A percentile compares a stretch with the other conserved stretches of the same genome.
These are phyloP conservation scores for Porites divaricata DNA, from an alignment of 92 coral and sea anemone species.

Conservation along the genomic window DNA sequence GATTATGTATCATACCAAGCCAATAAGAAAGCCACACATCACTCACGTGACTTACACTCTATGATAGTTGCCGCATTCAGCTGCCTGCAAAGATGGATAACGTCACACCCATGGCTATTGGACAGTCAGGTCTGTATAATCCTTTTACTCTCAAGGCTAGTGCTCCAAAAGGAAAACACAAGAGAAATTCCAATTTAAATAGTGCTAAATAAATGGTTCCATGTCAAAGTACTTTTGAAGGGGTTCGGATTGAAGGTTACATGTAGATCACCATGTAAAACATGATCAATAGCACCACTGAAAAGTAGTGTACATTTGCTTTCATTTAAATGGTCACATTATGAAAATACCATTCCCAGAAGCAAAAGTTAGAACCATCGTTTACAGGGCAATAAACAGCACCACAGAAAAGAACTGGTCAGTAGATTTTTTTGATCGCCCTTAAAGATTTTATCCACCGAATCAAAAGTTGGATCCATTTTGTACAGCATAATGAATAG, in stretches of 20 bases:
- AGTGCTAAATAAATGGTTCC: neutral
- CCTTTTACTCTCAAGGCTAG: neutral
- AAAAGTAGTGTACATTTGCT: no score
- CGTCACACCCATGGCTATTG: constrained; percentile 94
- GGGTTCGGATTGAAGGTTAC: neutral
- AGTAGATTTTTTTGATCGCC: no score
- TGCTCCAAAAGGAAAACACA: neutral
- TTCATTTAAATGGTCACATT: no score
- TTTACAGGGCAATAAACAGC: no score
- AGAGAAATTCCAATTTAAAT: neutral
- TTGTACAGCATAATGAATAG: no score
- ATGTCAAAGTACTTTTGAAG: neutral
- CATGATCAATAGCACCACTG: no score
- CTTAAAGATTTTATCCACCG: no score
- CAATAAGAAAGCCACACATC: constrained; percentile 95
- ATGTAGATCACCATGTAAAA: no score
- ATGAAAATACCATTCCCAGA: no score
- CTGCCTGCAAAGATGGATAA: constrained; percentile 94
- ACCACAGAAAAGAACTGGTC: no score
- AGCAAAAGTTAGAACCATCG: no score
- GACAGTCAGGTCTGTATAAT: constrained; percentile 68
- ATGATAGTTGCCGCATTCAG: constrained; percentile 96
- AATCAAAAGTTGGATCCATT: no score
- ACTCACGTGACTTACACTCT: constrained; percentile 96
- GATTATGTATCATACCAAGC: constrained; percentile 96